Base-by-base conservation (phyloP, 2,797 vertebrate genomes). In the Clamator glandarius region DNA sequence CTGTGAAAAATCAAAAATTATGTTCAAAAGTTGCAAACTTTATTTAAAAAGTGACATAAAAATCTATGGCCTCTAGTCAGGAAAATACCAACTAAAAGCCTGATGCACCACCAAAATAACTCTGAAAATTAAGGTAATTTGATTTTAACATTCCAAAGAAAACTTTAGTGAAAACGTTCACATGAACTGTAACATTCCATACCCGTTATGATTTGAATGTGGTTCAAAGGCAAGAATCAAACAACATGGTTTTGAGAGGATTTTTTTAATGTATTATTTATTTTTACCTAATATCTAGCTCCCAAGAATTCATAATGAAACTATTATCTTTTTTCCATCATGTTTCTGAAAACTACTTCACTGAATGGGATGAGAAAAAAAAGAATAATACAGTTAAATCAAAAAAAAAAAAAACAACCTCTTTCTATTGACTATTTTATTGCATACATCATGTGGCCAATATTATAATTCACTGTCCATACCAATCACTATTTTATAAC, bases 341-440 rank as follows among this genome's bases (percentile, higher is more conserved):
- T 3, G 42, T 7, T 48, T 88, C 28, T 62, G 4, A 36, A 78
- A 74, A 8, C 54, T 48, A 77, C n/a, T 50, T 77, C 9, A 17
- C 13, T 58, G 66, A 68, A 58, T 15, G 2, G 9, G 6, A 55
- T 55, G 5, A 66, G 8, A 76, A 6, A 8, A 18, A 7, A 67
- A 76, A 66, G 20, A 52, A 74, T 70, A 75, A 79, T 12, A 4
- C 14, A 67, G 12, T 35, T 72, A 75, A 76, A 91, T 41, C 39
- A 39, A 0, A 4, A 67, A 39, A 39, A 0, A 4, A 67, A 44
- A 76, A 80, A 52, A 20, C n/a, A 50, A 29, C 15, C 4, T 52
- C 12, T 73, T 5, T 26, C 17, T 57, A 41, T 11, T 52, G 26
- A 42, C 36, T 76, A 61, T 12, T 39, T 20, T 41, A 67, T n/a